Base-by-base conservation (phyloP, 2,888 invertebrate genomes). In the Serrognathus titanus region DNA sequence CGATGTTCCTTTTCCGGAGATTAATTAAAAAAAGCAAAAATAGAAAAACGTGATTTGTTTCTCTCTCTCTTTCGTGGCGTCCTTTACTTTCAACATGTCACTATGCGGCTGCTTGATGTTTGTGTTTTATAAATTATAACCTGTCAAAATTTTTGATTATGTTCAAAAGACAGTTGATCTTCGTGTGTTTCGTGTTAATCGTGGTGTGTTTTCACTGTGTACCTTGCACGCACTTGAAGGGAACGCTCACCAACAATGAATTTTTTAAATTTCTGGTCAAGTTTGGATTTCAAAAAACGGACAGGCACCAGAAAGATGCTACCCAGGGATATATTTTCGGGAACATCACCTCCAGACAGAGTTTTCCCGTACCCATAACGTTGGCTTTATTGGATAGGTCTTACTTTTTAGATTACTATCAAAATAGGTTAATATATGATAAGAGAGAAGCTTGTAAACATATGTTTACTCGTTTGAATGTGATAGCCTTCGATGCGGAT, bases 201-300 rank as follows among this genome's bases (percentile, higher is more conserved):
- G 62, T 62, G 51, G 50, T 61, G 47, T 63, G 62, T 56, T 65
- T 65, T 52, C 63, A 66, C 53, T 51, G 43, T 37, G 55, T 56
- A 38, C 55, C 59, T 45, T 50, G 57, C 38, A 62, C 63, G 35
- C 88, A 85, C 71, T 77, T 88, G 47, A 81, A 80, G 63, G 89
- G 88, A 40, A 83, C 80, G 5, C 88, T 87, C 75, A 80, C 82
- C 62, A 83, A 85, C 2, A 80, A 81, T 48, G 89, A 92, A 48
- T 93, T 93, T 77, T 96, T 95, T 75, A 89, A 90, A 78, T 95
- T 97, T 78, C 81, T 98, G 51, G 85, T 93, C 16, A 97, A 97
- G 78, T 98, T 97, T 78, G 97, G 97, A 56, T 94, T 97, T 75
- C 97, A 97, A 79, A 95, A 96, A 79, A 96, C 97, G 10, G 93